These are phyloP conservation scores for Trachythela sp. DNA, from an alignment of 64 coral and sea anemone genomes.

Conservation along the genomic window DNA sequence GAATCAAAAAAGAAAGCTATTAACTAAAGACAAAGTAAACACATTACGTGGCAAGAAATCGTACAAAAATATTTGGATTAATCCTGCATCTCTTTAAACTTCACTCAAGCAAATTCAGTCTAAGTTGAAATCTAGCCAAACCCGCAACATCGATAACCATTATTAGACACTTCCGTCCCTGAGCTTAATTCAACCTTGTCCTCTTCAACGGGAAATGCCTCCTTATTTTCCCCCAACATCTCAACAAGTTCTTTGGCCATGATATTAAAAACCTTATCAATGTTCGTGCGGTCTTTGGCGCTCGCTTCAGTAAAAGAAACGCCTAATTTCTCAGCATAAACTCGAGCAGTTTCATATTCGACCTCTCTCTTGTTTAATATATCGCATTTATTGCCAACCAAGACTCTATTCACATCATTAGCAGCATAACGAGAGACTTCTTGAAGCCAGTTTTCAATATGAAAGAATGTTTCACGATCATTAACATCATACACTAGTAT, in stretches of 20 bases:
- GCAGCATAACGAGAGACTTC: constrained; percentile 71
- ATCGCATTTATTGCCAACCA: constrained; percentile 95
- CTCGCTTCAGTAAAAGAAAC: constrained; percentile 95
- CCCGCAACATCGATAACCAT: neutral
- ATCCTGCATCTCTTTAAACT: neutral
- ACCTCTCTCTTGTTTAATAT: constrained; percentile 71
- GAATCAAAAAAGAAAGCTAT: neutral
- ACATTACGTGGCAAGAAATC: neutral
- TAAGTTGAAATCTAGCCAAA: neutral
- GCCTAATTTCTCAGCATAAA: constrained; percentile 68
- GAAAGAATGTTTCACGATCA: constrained; percentile 80
- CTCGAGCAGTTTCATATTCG: constrained; percentile 69
- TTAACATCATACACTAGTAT: constrained; percentile 94
- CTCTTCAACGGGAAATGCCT: neutral
- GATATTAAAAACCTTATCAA: constrained; percentile 75
- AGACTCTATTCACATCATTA: constrained; percentile 63
- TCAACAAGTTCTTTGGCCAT: constrained; percentile 82
- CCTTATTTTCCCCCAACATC: constrained; percentile 56
- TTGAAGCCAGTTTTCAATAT: constrained; percentile 76
- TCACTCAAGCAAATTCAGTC: neutral
- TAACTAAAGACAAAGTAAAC: neutral
- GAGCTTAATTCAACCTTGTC: neutral
- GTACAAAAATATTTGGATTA: neutral
- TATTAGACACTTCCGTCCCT: neutral
- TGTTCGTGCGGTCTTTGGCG: constrained; percentile 94